A percentile compares a stretch with the other conserved stretches of the same genome.
Conservation (phyloP, 2,888 invertebrate genomes). For the Microdon myrmicae region DNA sequence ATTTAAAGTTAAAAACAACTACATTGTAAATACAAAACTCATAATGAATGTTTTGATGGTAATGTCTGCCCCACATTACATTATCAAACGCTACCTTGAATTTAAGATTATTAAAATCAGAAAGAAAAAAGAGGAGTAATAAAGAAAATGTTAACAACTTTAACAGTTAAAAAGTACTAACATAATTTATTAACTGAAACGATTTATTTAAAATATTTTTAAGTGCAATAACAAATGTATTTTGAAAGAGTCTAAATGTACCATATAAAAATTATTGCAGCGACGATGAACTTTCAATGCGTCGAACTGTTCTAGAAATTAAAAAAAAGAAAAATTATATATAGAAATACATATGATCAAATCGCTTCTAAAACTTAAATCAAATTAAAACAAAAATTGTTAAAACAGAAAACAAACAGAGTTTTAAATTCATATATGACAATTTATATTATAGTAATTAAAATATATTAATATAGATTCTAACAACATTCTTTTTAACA, state of each 20-base stretch:
- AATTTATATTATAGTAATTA: conserved; percentile 5
- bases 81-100: conserved; percentile 9
- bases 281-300: conserved; percentile 1
- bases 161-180: conserved; percentile 3
- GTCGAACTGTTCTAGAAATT: conserved; percentile 20
- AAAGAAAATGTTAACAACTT: conserved; percentile 4
- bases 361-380: neutral
- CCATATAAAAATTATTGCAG: conserved; percentile 16
- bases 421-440: too few relatives aligned
- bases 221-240: conserved; percentile 21
- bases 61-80: conserved; percentile 28
- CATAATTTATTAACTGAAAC: neutral
- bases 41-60: conserved; percentile 18
- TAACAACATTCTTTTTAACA: neutral
- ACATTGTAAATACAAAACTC: conserved; percentile 7
- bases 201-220: conserved; percentile 8
- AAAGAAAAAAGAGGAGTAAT: neutral
- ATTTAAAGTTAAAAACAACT: conserved; percentile 5
- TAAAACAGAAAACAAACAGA: conserved; percentile 1
- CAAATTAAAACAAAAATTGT: neutral
- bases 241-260: conserved; percentile 44
- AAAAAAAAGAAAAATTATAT: neutral
- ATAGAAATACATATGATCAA: conserved; percentile 2
- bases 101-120: neutral
- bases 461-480: neutral